These are phyloP conservation scores for Drosophila nebulosa DNA, from an alignment of 1,140 invertebrate genomes.

Conservation along the genomic window DNA sequence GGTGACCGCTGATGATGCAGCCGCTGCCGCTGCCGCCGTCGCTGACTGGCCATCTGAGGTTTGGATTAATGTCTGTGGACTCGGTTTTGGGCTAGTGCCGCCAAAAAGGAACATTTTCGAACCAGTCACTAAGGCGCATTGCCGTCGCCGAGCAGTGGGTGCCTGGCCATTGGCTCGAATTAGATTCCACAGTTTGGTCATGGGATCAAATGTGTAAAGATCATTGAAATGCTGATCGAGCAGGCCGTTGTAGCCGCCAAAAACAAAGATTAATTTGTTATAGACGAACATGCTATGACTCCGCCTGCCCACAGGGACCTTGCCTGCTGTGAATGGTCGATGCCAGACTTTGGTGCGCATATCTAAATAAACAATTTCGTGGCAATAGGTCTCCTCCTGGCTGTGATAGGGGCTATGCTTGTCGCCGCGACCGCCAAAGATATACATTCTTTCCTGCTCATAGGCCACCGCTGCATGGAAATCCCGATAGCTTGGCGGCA, in stretches of 20 bases:
- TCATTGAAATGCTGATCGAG: constrained; percentile 90
- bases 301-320: constrained; percentile 87
- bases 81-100: constrained; percentile 87
- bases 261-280: constrained; percentile 89
- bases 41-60: not conserved
- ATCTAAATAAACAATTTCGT: constrained; percentile 89
- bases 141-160: constrained; percentile 88
- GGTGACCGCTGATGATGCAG: constrained; percentile 25
- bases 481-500: constrained; percentile 88
- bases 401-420: constrained; percentile 84
- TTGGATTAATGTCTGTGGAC: not conserved
- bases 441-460: constrained; percentile 87
- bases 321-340: constrained; percentile 83
- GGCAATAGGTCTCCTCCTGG: constrained; percentile 89
- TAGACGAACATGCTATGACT: constrained; percentile 94
- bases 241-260: constrained; percentile 93
- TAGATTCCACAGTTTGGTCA: constrained; percentile 84
- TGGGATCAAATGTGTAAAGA: constrained; percentile 87
- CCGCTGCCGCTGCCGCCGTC: not conserved
- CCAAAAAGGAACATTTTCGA: constrained; percentile 91
- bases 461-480: constrained; percentile 92
- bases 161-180: constrained; percentile 83
- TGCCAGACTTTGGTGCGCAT: constrained; percentile 87
- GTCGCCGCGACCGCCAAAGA: constrained; percentile 92
- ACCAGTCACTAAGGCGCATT: constrained; percentile 88